Evolutionary conservation across 2,888 invertebrate genomes (phyloP).

Genomic region (Ectemnius lituratus): DNA sequence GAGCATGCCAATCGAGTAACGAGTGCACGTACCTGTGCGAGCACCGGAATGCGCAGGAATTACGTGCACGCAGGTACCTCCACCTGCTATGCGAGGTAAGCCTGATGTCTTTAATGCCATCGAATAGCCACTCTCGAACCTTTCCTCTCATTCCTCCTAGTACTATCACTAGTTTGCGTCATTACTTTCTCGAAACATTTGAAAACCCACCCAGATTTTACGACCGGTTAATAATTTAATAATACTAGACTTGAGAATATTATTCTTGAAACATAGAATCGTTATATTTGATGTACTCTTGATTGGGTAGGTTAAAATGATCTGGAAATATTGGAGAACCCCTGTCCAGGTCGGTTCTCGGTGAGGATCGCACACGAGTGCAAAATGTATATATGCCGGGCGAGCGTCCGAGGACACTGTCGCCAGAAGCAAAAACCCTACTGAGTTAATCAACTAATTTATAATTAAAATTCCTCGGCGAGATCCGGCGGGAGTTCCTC

Average conservation of each 20-base stretch:
- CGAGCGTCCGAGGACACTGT: slow-evolving; percentile 67
- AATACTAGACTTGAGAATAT: too few relatives aligned
- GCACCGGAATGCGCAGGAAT: slow-evolving; percentile 51
- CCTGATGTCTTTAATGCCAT: slow-evolving; percentile 33
- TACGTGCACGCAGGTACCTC: slow-evolving; percentile 64
- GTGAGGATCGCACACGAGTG: slow-evolving; percentile 45
- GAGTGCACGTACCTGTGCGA: slow-evolving; percentile 20
- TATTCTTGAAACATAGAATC: too few relatives aligned
- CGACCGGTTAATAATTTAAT: too few relatives aligned
- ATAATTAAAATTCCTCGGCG: slow-evolving; percentile 78
- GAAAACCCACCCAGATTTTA: too few relatives aligned
- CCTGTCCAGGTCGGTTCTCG: slow-evolving; percentile 52
- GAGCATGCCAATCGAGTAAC: slow-evolving; percentile 17
- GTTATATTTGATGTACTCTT: too few relatives aligned
- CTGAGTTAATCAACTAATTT: slow-evolving; percentile 79
- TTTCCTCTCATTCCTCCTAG: too few relatives aligned
- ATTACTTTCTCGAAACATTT: too few relatives aligned
- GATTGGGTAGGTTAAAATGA: too few relatives aligned
- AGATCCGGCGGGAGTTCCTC: slow-evolving; percentile 52
- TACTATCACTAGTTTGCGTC: too few relatives aligned
- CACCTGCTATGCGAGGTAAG: slow-evolving; percentile 60
- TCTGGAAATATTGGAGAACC: slow-evolving; percentile 55
- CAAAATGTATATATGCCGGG: slow-evolving; percentile 39
- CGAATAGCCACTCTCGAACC: slow-evolving; percentile 3
- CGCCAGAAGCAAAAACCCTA: slow-evolving; percentile 75